phyloP scores from a whole-genome alignment of 2,797 vertebrate genomes.

The Hapalemur alaotrensis region DNA sequence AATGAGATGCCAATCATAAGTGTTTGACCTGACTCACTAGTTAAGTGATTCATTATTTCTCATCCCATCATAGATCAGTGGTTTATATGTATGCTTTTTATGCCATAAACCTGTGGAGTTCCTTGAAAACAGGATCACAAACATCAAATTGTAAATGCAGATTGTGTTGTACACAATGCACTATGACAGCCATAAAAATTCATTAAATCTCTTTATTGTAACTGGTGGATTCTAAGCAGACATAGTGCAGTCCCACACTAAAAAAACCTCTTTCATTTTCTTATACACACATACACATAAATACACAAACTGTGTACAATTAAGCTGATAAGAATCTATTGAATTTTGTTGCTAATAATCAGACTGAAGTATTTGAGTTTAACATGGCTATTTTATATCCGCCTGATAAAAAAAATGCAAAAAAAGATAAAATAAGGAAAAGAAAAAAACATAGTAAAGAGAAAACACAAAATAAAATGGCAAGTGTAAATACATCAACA shows the following conservation, averaged over 20 bases:
- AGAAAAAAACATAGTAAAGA: background rate
- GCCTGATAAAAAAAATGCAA: background rate
- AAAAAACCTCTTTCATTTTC: background rate
- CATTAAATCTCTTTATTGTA: background rate
- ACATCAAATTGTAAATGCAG: background rate
- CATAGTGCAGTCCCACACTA: background rate
- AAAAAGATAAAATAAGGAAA: background rate
- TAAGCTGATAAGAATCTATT: background rate
- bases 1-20: background rate
- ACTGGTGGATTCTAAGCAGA: background rate
- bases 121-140: background rate
- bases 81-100: conserved; percentile 1
- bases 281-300: background rate
- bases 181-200: background rate
- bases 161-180: background rate
- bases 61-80: background rate
- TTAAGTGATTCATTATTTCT: background rate
- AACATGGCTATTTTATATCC: background rate
- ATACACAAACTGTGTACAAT: background rate
- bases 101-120: background rate
- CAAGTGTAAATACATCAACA: background rate
- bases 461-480: conserved; percentile 41
- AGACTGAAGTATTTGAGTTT: background rate
- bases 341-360: conserved; percentile 7
- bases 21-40: background rate